phyloP scores from a whole-genome alignment of 2,888 invertebrate species.

The Anticlea derivata region DNA sequence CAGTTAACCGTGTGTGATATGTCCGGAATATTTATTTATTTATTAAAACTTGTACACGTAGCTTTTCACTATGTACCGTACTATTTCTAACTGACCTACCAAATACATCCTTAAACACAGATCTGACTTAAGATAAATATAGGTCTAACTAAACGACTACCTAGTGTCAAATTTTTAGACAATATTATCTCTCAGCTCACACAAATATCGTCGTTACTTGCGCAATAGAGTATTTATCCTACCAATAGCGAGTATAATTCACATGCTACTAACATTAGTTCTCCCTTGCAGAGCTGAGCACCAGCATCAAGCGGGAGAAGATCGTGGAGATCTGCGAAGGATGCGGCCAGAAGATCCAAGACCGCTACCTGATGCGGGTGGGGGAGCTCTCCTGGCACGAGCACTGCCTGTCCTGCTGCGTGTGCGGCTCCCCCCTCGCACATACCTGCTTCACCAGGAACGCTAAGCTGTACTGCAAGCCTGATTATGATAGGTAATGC shows the following conservation, averaged over 20 bases:
- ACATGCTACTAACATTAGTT: constrained; percentile 62
- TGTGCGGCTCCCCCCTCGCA: constrained; percentile 94
- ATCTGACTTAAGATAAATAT: too few relatives aligned
- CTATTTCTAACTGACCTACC: too few relatives aligned
- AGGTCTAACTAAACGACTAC: too few relatives aligned
- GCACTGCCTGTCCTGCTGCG: constrained; percentile 97
- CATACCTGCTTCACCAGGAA: constrained; percentile 98
- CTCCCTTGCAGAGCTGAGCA: constrained; percentile 67
- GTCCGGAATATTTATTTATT: too few relatives aligned
- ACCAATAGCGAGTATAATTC: constrained; percentile 30
- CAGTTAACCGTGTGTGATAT: too few relatives aligned
- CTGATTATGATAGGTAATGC: constrained; percentile 96
- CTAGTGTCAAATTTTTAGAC: too few relatives aligned
- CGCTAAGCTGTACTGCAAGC: constrained; percentile 97
- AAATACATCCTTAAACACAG: too few relatives aligned
- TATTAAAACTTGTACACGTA: too few relatives aligned
- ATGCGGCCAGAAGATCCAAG: constrained; percentile 97
- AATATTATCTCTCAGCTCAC: too few relatives aligned
- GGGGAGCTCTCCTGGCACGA: constrained; percentile 98
- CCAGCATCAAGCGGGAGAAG: constrained; percentile 90
- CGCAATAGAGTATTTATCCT: too few relatives aligned
- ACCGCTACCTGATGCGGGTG: constrained; percentile 97
- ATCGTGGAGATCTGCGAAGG: constrained; percentile 96
- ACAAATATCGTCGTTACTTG: too few relatives aligned
- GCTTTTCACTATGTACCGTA: too few relatives aligned